Conservation (phyloP, 2,113 vertebrate genomes). For the Tachysurus vachellii region DNA sequence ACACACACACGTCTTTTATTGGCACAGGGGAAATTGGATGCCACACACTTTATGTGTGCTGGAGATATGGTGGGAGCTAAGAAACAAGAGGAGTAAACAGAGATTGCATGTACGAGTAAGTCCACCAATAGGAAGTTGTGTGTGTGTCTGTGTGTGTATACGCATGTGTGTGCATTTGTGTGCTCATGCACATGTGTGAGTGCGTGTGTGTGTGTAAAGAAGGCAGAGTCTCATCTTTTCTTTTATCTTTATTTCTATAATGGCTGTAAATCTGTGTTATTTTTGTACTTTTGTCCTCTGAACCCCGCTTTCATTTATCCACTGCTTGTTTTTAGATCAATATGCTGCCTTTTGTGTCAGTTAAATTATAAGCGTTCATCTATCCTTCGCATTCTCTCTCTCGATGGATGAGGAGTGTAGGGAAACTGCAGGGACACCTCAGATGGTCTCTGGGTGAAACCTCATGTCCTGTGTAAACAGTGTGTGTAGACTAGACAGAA, state of each 20-base stretch:
- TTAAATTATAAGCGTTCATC: background rate
- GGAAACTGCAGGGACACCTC: background rate
- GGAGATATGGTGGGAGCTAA: background rate
- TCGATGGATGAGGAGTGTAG: background rate
- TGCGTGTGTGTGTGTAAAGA: background rate
- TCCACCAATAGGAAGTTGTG: background rate
- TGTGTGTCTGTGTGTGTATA: background rate
- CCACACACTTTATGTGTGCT: background rate
- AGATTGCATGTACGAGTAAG: background rate
- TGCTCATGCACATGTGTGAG: too few species aligned
- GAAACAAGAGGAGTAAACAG: background rate
- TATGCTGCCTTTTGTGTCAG: background rate
- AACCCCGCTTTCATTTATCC: constrained; percentile 5
- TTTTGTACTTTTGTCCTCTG: background rate
- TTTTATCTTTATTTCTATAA: constrained; percentile 15
- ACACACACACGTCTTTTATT: background rate
- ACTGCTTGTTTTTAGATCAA: background rate
- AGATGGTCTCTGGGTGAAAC: background rate
- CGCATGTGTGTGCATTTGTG: too few species aligned
- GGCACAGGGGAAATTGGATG: background rate
- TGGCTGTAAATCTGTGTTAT: background rate
- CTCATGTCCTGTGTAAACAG: background rate
- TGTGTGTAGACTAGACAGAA: background rate
- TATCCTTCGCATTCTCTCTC: background rate
- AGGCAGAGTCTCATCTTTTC: background rate